Evolutionary conservation across 2,888 invertebrate genomes (phyloP), one percentile per base, ranked within the genome.

Genomic region (Aleiodes alternator): DNA sequence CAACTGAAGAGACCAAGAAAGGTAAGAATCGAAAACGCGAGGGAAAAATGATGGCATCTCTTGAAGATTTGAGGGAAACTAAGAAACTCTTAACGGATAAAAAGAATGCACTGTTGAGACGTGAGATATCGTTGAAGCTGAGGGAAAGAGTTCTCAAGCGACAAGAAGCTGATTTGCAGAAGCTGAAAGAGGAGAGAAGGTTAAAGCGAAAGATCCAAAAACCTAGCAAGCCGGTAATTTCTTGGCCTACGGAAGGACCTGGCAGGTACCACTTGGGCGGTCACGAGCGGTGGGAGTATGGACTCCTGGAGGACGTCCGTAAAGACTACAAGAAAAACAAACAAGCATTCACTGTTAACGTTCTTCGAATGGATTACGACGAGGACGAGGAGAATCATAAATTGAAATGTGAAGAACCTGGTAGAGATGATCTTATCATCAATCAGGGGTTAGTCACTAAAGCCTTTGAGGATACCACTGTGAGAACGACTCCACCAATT

Each of bases 291-390:
- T 78, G 76, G 76, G 53, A 69, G 0, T 72, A 53, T 0, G 74
- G 59, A n/a, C 38, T 53, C 38, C 71, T 68, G n/a, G 73, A 78
- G 8, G 71, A 73, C 3, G 56, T 70, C 5, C 43, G 68, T 14
- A 69, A 72, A 12, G 57, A 73, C 3, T 55, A 70, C 4, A 64
- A 59, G 0, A 51, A 57, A 16, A 73, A 43, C 29, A 75, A 78
- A 43, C 55, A 79, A 31, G 38, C 76, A 31, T 82, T 79, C 34
- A 82, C 84, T 6, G 81, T 81, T n/a, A 82, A 82, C 6, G 81
- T 82, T n/a, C n/a, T 80, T 16, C 70, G 68, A 5, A 61, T 81
- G 11, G 79, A 77, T n/a, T 82, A 82, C 57, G 80, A 81, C 56
- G 80, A 82, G 51, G 76, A 80, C 4, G 79, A 80, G 66, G 79